Base-by-base conservation (phyloP, 2,797 vertebrate species). In the Cottoperca gobio region DNA sequence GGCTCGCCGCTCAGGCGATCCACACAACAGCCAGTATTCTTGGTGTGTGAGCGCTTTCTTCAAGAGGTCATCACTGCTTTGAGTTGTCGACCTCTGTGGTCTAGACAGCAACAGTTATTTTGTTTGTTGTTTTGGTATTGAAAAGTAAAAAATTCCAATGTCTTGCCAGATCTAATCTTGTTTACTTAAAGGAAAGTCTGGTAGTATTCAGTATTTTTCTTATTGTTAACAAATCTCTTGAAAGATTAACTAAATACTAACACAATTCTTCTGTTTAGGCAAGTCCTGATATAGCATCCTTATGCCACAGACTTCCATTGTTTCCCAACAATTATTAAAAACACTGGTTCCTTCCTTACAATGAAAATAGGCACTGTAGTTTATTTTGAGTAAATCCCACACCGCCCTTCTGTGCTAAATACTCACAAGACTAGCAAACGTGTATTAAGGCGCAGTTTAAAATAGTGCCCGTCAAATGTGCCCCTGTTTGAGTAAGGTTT, bases 21-120 rank as follows among this genome's bases (percentile, higher is more conserved):
- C 26, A 62, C 73, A 65, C 81, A 81, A 76, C 61, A 81, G 68
- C 31, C 74, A 64, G 60, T 67, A 66, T 81, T 84, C 78, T 83
- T 81, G 53, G 57, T 68, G 79, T 46, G 26, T 35, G 67, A 75
- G 64, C n/a, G 2, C 0, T 83, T 84, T 82, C 66, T 82, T 63
- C 17, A 43, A 73, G 49, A 64, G 76, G 63, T 78, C 63, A 68
- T 46, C 63, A 8, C 23, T 37, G 64, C 37, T 64, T 33, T 19
- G 6, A 24, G 23, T 40, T 50, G 26, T 49, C 54, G 17, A 53
- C 31, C 40, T 75, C 69, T 66, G 65, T 48, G 61, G 45, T 74
- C 53, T 14, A 37, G 39, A 69, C 45, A 70, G 31, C 19, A 48
- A 19, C 13, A 5, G 42, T 61, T 64, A 3, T 53, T n/a, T 33